phyloP scores from a whole-genome alignment of 2,797 vertebrate species.

The Austrolebias charrua region DNA sequence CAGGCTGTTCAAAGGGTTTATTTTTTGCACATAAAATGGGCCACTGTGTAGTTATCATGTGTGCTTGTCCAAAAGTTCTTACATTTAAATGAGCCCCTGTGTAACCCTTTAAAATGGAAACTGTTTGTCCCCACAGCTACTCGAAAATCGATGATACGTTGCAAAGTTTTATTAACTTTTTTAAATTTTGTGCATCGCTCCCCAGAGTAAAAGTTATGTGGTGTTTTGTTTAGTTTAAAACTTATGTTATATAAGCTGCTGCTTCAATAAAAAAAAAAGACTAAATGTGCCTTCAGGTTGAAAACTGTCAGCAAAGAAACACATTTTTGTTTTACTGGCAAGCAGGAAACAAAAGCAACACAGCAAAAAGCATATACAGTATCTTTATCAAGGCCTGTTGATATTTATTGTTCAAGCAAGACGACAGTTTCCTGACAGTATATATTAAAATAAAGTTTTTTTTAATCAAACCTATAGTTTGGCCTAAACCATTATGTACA shows the following conservation, averaged over 20 bases:
- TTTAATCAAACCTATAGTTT: not conserved
- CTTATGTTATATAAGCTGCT: not conserved
- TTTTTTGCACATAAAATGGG: no score
- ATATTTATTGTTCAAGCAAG: not conserved
- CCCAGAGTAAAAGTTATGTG: not conserved
- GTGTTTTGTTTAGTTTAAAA: not conserved
- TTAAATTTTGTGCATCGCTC: not conserved
- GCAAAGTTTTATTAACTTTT: not conserved
- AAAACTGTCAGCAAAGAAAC: constrained; percentile 10
- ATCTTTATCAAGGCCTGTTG: not conserved
- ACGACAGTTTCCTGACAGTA: not conserved
- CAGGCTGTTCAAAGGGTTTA: no score
- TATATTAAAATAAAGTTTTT: constrained; percentile 1
- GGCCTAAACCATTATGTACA: not conserved
- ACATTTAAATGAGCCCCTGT: no score
- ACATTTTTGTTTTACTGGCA: not conserved
- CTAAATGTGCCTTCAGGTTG: not conserved
- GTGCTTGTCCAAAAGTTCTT: no score
- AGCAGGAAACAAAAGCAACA: no score
- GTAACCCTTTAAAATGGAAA: no score
- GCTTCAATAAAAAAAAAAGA: constrained; percentile 4
- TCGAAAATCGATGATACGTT: not conserved
- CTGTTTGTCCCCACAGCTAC: no score
- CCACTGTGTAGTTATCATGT: no score
- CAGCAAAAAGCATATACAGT: not conserved